Evolutionary conservation across 2,888 invertebrate genomes (phyloP).

Genomic region (Tachina fera): DNA sequence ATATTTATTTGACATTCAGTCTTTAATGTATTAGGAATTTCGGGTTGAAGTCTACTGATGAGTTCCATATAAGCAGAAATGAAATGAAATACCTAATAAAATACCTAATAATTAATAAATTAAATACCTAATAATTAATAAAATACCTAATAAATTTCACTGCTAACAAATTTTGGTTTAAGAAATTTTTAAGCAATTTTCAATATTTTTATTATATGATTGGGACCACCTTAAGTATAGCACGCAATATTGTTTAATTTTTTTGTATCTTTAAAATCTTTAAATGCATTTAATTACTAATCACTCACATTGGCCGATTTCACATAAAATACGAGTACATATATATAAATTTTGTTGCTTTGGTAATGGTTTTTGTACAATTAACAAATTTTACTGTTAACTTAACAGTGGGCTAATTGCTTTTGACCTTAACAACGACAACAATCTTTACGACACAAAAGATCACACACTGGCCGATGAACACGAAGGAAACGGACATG

Average conservation of each 20-base stretch:
- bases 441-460: not conserved
- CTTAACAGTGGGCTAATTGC: slow-evolving; percentile 59
- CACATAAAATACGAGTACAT: not conserved
- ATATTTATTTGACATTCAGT: too few relatives aligned
- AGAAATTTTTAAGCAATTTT: slow-evolving; percentile 16
- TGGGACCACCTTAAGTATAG: slow-evolving; percentile 50
- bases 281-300: not conserved
- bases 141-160: not conserved
- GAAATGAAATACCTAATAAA: too few relatives aligned
- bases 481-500: slow-evolving; percentile 38
- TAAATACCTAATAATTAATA: too few relatives aligned
- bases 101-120: too few relatives aligned
- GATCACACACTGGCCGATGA: slow-evolving; percentile 40
- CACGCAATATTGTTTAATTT: slow-evolving; percentile 46
- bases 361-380: slow-evolving; percentile 55
- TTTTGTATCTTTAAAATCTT: not conserved
- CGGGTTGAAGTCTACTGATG: too few relatives aligned
- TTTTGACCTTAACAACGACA: slow-evolving; percentile 25
- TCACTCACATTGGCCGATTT: slow-evolving; percentile 24
- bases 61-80: too few relatives aligned
- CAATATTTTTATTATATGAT: slow-evolving; percentile 55
- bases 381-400: slow-evolving; percentile 63
- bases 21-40: too few relatives aligned
- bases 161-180: slow-evolving; percentile 33
- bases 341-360: slow-evolving; percentile 9